Evolutionary conservation across 2,888 invertebrate species (phyloP), one percentile per base, ranked within the genome.

Genomic region (Campoplex capitator): DNA sequence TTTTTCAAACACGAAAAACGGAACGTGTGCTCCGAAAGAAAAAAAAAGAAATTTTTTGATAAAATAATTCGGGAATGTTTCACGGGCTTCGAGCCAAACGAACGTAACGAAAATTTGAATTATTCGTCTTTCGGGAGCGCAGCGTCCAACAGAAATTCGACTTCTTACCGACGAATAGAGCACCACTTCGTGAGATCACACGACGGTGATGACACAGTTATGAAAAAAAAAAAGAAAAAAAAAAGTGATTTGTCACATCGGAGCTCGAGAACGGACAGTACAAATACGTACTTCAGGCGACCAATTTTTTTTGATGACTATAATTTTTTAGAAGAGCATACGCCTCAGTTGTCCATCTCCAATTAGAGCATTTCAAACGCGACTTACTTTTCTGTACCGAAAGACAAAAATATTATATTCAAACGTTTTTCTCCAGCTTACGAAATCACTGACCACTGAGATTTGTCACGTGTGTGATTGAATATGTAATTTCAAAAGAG

Each of bases 301-400:
- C 45, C 45, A 76, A 76, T 58, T 65, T 45, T 58, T 16, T 62
- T 62, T 58, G 23, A 65, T 45, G 42, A 62, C 62, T 62, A 11
- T 58, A 23, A 65, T 76, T 76, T 62, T 76, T 62, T 28, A 11
- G 18, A 54, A 18, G 51, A 73, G 6, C 51, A 32, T 48, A 45
- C 28, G 51, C 13, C 51, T 23, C 23, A 51, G 51, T 51, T 18
- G 73, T 48, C 35, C 48, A 42, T 38, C 75, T 58, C 58, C 75
- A 75, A 75, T 73, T 54, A 73, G 32, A 75, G n/a, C 38, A 75
- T 75, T 75, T 58, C 51, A 4, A 35, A 73, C 35, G 54, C 73
- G 54, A 73, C 51, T 28, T 11, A 73, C 32, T 35, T 73, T 48
- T 73, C n/a, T 8, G 23, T 23, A 18, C n/a, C 11, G 45, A 51